A percentile compares a stretch with the other conserved stretches of the same genome.
Evolutionary conservation across 1,140 invertebrate species (phyloP).

Genomic region (Neoseiulus cucumeris): DNA sequence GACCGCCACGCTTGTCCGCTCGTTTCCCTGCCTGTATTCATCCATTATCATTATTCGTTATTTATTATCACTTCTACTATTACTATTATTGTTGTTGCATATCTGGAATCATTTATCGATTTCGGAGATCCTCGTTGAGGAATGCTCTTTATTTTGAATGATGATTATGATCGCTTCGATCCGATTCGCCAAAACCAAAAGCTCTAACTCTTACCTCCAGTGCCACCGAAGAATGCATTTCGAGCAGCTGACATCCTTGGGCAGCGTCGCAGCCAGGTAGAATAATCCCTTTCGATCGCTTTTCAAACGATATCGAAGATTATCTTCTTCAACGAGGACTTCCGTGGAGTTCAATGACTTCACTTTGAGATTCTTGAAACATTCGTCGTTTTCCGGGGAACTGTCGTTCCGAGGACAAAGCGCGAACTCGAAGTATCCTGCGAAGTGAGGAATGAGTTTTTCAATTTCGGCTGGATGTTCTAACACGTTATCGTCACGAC

Average conservation of each 20-base stretch:
- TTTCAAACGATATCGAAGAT: not conserved
- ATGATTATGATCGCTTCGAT: not conserved
- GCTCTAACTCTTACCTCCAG: constrained; percentile 23
- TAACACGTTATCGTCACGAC: too few species aligned
- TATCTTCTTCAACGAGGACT: not conserved
- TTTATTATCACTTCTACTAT: too few species aligned
- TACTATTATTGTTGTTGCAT: too few species aligned
- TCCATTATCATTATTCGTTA: too few species aligned
- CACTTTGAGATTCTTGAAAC: not conserved
- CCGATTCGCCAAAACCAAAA: not conserved
- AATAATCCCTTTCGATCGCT: constrained; percentile 16
- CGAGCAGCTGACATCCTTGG: constrained; percentile 21
- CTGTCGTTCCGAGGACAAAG: constrained; percentile 56
- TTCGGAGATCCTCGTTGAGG: too few species aligned
- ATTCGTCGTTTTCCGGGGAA: not conserved
- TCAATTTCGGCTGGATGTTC: too few species aligned
- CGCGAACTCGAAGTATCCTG: constrained; percentile 56
- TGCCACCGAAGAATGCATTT: constrained; percentile 28
- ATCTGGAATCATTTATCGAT: too few species aligned
- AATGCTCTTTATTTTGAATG: not conserved
- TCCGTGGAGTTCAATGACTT: constrained; percentile 2
- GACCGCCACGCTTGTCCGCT: too few species aligned
- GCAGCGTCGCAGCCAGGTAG: constrained; percentile 21
- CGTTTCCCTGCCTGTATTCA: too few species aligned
- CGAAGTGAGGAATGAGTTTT: not conserved